Evolutionary conservation across 2,113 vertebrate genomes (phyloP).

Genomic region (Halichoerus grypus): DNA sequence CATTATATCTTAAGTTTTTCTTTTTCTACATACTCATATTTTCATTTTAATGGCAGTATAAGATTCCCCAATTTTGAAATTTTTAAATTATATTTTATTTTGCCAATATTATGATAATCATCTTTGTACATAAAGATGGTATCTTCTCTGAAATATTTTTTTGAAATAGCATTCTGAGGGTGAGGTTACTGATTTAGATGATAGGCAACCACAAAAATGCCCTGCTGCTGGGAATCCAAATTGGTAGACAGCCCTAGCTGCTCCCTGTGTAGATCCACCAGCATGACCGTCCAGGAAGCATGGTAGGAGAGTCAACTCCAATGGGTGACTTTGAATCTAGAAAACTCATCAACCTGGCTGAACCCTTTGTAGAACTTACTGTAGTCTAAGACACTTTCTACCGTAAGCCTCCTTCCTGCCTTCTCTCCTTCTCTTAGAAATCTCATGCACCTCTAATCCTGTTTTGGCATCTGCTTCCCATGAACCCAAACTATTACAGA

Average conservation of each 20-base stretch:
- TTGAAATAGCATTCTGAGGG: background rate
- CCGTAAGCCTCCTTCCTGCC: background rate
- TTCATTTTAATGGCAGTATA: background rate
- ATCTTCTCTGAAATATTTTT: background rate
- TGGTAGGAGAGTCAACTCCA: background rate
- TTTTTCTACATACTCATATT: background rate
- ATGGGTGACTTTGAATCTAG: background rate
- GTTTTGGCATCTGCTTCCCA: background rate
- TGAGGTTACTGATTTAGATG: background rate
- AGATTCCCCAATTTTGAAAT: background rate
- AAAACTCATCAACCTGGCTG: background rate
- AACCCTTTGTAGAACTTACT: background rate
- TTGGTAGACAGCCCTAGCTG: accelerated
- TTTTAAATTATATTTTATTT: background rate
- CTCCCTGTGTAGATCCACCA: too few species aligned
- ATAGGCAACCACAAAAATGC: background rate
- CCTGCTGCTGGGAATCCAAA: background rate
- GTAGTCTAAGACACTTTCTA: background rate
- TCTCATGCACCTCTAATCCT: background rate
- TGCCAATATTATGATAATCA: background rate
- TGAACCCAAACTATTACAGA: background rate
- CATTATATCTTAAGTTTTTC: background rate
- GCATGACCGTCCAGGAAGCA: background rate
- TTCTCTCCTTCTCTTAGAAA: background rate
- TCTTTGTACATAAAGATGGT: background rate